Base-by-base conservation (phyloP, 92 coral and sea anemone species). In the Palythoa grandiflora region DNA sequence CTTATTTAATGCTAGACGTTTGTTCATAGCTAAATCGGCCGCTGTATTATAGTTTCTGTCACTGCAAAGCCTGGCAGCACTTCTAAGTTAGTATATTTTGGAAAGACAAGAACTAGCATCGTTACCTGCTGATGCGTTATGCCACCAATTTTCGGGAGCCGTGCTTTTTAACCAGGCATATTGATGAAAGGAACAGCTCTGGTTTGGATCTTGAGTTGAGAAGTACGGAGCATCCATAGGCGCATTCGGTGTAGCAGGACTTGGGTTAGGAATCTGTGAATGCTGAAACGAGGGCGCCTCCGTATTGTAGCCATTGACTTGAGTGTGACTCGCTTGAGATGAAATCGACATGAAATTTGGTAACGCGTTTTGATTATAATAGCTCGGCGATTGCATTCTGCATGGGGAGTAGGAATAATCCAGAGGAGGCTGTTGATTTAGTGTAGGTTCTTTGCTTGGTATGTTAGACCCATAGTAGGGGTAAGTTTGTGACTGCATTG, bases 121-220 rank as follows among this genome's bases (percentile, higher is more conserved):
- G 75, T 81, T 81, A 81, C 86, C 88, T 48, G 94, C 75, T n/a
- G 90, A 87, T 81, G 98, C 86, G 95, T 91, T 91, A 84, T 91
- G 94, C 96, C 95, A 89, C 99, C 98, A 94, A 88, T 93, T 90
- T 80, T 95, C 93, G 85, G 93, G 91, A 76, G 99, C 92, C 81
- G 98, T 94, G 83, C 99, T 92, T 86, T 97, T 97, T 35, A 97
- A 88, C 99, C 99, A 97, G 51, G 99, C 96, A 89, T 97, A 97
- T 80, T 97, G 99, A 78, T 96, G 99, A 87, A 95, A 95, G 38
- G 98, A 95, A 85, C 98, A 95, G 87, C 94, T 95, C 68, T 95
- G 98, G 44, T 92, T 89, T 7, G 95, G 87, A 48, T 92, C 95
- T 77, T 86, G 90, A 80, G 97, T 87, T 65, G 98, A 90, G 81